phyloP scores from a whole-genome alignment of 2,113 vertebrate genomes.

The Scatophagus argus region DNA sequence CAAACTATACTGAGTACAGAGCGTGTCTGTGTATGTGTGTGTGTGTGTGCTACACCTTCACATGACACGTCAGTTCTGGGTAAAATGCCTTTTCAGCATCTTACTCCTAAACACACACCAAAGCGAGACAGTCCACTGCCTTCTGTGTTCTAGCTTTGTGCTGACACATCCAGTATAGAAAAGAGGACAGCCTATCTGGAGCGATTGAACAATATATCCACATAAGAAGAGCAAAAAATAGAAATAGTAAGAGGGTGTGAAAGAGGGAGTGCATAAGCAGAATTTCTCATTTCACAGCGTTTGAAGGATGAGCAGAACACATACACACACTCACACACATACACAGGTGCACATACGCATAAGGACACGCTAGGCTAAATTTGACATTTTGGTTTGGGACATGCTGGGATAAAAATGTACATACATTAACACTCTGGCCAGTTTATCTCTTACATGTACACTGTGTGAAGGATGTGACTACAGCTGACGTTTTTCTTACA shows the following conservation, averaged over 20 bases:
- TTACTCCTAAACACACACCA: conserved; percentile 29
- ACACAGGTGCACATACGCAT: conserved; percentile 2
- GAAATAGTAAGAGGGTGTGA: conserved; percentile 16
- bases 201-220: conserved; percentile 51
- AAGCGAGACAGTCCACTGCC: conserved; percentile 44
- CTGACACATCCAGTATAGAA: conserved; percentile 58
- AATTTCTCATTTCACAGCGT: conserved; percentile 41
- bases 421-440: not conserved
- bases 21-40: too few species aligned
- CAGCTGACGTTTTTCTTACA: not conserved
- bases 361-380: not conserved
- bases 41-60: conserved; percentile 13
- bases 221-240: conserved; percentile 44
- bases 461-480: not conserved
- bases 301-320: conserved; percentile 40
- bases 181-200: conserved; percentile 57
- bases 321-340: not conserved
- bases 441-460: not conserved
- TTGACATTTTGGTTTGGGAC: conserved; percentile 23
- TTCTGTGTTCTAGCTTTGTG: conserved; percentile 53
- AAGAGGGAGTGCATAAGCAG: conserved; percentile 28
- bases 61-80: conserved; percentile 24
- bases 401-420: conserved; percentile 1
- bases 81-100: conserved; percentile 70
- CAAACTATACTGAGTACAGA: conserved; percentile 29